Percentiles rank a stretch among this genome's conserved stretches.
Conservation (phyloP, 2,888 invertebrate genomes). For the Microctonus hyperodae region DNA sequence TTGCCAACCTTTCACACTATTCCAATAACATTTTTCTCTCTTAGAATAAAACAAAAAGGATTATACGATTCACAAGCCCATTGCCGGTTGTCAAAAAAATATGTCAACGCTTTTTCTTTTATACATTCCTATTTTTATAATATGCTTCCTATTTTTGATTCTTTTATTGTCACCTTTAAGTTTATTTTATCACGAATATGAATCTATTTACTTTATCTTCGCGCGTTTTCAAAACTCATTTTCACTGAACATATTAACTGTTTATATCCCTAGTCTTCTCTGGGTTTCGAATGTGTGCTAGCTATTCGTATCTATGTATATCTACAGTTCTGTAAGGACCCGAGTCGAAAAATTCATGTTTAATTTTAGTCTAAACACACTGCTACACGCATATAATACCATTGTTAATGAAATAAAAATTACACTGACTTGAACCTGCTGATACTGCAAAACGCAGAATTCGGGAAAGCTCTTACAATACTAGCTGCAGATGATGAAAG, state of each 20-base stretch:
- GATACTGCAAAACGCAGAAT: no score
- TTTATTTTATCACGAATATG: neutral
- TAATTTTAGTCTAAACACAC: no score
- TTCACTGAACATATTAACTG: neutral
- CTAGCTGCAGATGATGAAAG: constrained; percentile 17
- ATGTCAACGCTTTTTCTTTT: neutral
- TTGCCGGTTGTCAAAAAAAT: neutral
- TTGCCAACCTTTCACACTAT: neutral
- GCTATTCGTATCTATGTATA: constrained; percentile 27
- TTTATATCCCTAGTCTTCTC: constrained; percentile 1
- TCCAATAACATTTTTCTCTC: neutral
- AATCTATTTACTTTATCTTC: constrained; percentile 13
- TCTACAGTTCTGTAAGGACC: constrained; percentile 10
- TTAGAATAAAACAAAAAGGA: neutral
- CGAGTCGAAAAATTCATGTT: no score
- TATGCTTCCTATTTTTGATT: neutral
- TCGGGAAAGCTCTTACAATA: constrained; percentile 6
- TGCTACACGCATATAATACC: no score
- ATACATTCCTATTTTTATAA: no score
- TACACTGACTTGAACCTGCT: no score
- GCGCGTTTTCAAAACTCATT: constrained; percentile 8
- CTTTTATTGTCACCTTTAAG: neutral
- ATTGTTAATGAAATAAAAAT: no score
- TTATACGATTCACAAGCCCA: no score
- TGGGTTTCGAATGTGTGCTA: constrained; percentile 15